Evolutionary conservation across 2,888 invertebrate genomes (phyloP), one percentile per base, ranked within the genome.

Genomic region (Stenotaenia linearis): DNA sequence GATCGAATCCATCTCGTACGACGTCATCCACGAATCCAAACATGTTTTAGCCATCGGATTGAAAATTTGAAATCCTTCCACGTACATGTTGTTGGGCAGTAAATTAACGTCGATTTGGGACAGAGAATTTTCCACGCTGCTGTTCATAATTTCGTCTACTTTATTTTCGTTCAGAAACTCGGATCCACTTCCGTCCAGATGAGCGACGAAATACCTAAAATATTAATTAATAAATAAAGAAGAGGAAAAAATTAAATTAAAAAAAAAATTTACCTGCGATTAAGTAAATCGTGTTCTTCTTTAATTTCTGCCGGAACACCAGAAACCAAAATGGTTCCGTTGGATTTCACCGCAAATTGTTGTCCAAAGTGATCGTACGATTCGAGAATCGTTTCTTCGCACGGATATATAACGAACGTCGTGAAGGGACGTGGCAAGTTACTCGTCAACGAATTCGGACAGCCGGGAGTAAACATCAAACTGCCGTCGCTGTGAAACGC

Each of bases 161-260:
- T 40, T 4, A 9, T 77, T 35, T n/a, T 35, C 45, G 23, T 35
- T 2, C 5, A 77, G 6, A 4, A 77, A n/a, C 40, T 77, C 77
- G 18, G 40, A 21, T 2, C 77, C 77, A n/a, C 40, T 75, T 7
- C 75, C 37, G 28, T 77, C 45, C 23, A 18, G 21, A 40, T 40
- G n/a, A 3, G 40, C 40, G 10, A 77, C 18, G 21, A 77, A 77
- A 30, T 77, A 77, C n/a, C 77, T 37, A n/a, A n/a, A n/a, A n/a
- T n/a, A n/a, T n/a, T n/a, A n/a, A n/a, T n/a, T n/a, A n/a, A n/a
- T n/a, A n/a, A n/a, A n/a, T 30, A 2, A 2, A 23, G 6, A 56
- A 25, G 6, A 23, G 7, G 6, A 75, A 75, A 18, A 75, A 75
- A 23, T 23, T 23, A 75, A 12, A 30, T 7, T 75, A 15, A 28